Base-by-base conservation (phyloP, 1,140 invertebrate species). In the Drosophila tani region DNA sequence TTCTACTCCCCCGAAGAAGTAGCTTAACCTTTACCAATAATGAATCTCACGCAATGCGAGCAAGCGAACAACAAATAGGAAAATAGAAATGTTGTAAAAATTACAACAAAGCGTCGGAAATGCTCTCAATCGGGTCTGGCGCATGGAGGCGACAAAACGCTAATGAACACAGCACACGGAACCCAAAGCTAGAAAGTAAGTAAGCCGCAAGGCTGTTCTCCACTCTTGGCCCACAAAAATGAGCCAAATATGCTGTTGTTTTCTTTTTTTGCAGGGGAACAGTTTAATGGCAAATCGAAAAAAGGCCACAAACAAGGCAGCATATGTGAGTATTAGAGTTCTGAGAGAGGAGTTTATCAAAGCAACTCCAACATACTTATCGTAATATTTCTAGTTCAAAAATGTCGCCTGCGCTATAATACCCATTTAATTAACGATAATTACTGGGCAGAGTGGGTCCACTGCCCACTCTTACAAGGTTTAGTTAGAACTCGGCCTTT, bases 91-190 rank as follows among this genome's bases (percentile, higher is more conserved):
- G 74, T 74, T 79, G 68, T 74, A 53, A 63, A 85, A 83, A 85
- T 75, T 79, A 80, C 51, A 68, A 69, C 56, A 59, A 85, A 80
- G 59, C 84, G 56, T 68, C 66, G 38, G 60, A 83, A 75, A 47
- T 75, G 51, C 59, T 55, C 57, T 51, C 53, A 49, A 58, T 58
- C 65, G 82, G 57, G 50, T 50, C 38, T 60, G 58, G 63, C 9
- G 47, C 63, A 64, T 51, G 63, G 43, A 66, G 85, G 85, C 82
- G 85, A 85, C 75, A 88, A 90, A 90, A 68, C 85, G 79, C 79
- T 85, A 90, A 90, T 90, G 85, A 90, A 85, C 71, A 51, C 53
- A 43, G 68, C 68, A 80, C 85, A 90, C 81, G 85, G 63, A 90
- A 82, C 68, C 75, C 74, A 55, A 14, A 27, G 32, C 40, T 55